Conservation (phyloP, 2,113 vertebrate genomes). For the Amphiprion ocellaris region DNA sequence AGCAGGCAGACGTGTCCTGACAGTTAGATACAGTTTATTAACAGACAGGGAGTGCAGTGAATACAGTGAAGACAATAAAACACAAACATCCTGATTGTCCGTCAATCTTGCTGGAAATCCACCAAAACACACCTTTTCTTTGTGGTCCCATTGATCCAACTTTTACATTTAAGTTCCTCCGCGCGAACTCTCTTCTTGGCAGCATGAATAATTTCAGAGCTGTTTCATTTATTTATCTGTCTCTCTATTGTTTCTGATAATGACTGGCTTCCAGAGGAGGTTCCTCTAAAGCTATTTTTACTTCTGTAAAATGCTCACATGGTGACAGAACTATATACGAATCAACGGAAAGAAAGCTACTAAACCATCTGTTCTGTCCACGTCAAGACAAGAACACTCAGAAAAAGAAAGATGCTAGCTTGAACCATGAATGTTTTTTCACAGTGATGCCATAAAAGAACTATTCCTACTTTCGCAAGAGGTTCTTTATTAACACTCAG, state of each 20-base stretch:
- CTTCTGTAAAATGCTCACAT: constrained; percentile 24
- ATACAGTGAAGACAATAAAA: constrained; percentile 51
- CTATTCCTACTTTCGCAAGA: too few species aligned
- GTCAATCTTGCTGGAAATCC: constrained; percentile 13
- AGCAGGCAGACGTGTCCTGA: constrained; percentile 63
- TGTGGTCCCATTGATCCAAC: not conserved
- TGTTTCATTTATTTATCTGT: constrained; percentile 25
- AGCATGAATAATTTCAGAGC: too few species aligned
- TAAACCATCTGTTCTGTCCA: too few species aligned
- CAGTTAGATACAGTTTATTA: constrained; percentile 82
- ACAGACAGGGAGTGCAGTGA: constrained; percentile 56
- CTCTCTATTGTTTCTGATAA: constrained; percentile 39
- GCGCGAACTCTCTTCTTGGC: too few species aligned
- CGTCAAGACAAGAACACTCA: too few species aligned
- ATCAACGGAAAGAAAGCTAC: too few species aligned
- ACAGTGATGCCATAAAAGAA: too few species aligned
- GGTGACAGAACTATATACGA: too few species aligned
- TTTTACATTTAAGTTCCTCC: not conserved
- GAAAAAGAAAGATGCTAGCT: too few species aligned
- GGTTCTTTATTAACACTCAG: too few species aligned
- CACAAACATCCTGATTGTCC: constrained; percentile 35
- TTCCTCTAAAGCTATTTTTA: constrained; percentile 62
- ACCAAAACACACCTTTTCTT: constrained; percentile 6
- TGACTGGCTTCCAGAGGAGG: constrained; percentile 30
- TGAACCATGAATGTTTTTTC: too few species aligned